These are phyloP conservation scores for Lacanobia oleracea DNA, from an alignment of 2,888 invertebrate species.

Conservation along the genomic window DNA sequence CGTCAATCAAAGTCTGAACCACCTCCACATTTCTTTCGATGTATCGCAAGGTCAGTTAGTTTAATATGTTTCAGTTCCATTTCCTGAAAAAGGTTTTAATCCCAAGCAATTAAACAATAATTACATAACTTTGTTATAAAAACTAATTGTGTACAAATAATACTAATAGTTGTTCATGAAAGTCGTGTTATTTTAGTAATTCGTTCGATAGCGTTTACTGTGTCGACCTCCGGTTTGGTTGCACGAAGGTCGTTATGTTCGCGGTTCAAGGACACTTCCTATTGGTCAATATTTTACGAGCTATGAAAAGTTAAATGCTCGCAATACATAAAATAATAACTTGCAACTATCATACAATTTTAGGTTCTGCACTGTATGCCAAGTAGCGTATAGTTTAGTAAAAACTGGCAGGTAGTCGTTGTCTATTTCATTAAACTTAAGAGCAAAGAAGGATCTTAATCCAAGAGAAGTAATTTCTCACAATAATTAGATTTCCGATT, in stretches of 20 bases:
- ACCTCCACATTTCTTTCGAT: not conserved
- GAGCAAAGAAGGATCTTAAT: not conserved
- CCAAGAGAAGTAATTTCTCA: not conserved
- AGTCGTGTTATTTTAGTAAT: conserved; percentile 47
- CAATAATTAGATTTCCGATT: not conserved
- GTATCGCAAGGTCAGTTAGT: not conserved
- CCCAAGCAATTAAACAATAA: conserved; percentile 27
- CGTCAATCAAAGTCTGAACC: too few relatives aligned
- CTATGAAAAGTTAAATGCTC: conserved; percentile 29
- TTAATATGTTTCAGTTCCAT: not conserved
- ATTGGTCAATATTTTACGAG: conserved; percentile 65
- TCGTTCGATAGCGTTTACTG: conserved; percentile 52
- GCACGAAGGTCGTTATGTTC: conserved; percentile 61
- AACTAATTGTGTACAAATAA: conserved; percentile 41
- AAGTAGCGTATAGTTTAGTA: not conserved
- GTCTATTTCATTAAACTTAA: conserved; percentile 4
- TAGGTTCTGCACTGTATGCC: not conserved
- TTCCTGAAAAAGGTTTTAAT: conserved; percentile 20
- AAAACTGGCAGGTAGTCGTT: not conserved
- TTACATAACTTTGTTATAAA: conserved; percentile 22
- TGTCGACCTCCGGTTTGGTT: conserved; percentile 57
- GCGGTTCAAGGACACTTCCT: conserved; percentile 68
- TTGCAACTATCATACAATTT: conserved; percentile 1
- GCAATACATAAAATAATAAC: conserved; percentile 2
- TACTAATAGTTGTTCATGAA: conserved; percentile 25